Evolutionary conservation across 1,140 invertebrate genomes (phyloP).

Genomic region (Achroia grisella): DNA sequence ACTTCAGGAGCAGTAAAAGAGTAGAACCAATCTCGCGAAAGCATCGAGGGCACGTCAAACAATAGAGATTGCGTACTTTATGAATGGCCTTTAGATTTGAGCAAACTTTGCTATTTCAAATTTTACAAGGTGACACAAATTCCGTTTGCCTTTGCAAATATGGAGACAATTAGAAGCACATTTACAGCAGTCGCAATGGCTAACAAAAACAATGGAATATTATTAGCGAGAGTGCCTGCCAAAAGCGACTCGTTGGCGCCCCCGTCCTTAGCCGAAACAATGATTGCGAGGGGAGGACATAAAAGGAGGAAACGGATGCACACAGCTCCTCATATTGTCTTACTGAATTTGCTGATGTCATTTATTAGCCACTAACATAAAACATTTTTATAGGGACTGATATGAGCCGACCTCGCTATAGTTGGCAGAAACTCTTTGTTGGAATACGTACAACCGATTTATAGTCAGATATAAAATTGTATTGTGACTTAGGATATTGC

Average conservation of each 20-base stretch:
- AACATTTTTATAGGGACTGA: slow-evolving; percentile 70
- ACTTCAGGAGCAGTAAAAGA: slow-evolving; percentile 48
- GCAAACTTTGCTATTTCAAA: no score
- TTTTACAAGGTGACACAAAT: no score
- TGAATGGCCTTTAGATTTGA: no score
- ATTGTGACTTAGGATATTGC: slow-evolving; percentile 25
- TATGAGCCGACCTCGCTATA: slow-evolving; percentile 41
- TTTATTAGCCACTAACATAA: slow-evolving; percentile 73
- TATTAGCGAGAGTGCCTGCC: slow-evolving; percentile 44
- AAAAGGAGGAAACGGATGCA: slow-evolving; percentile 56
- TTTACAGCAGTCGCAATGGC: slow-evolving; percentile 41
- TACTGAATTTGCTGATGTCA: slow-evolving; percentile 71
- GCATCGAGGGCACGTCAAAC: slow-evolving; percentile 29
- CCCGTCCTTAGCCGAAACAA: slow-evolving; percentile 52
- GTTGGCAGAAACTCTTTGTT: slow-evolving; percentile 29
- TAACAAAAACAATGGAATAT: slow-evolving; percentile 58
- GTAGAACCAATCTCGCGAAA: slow-evolving; percentile 57
- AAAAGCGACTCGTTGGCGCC: slow-evolving; percentile 55
- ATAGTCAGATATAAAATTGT: slow-evolving; percentile 56
- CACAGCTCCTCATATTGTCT: slow-evolving; percentile 66
- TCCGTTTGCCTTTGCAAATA: no score
- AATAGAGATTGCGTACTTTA: slow-evolving; percentile 25
- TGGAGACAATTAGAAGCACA: slow-evolving; percentile 41
- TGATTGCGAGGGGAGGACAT: slow-evolving; percentile 53
- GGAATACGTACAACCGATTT: slow-evolving; percentile 57